These are phyloP conservation scores for Halcyon smyrnensis DNA, from an alignment of 2,797 vertebrate genomes.

Conservation along the genomic window DNA sequence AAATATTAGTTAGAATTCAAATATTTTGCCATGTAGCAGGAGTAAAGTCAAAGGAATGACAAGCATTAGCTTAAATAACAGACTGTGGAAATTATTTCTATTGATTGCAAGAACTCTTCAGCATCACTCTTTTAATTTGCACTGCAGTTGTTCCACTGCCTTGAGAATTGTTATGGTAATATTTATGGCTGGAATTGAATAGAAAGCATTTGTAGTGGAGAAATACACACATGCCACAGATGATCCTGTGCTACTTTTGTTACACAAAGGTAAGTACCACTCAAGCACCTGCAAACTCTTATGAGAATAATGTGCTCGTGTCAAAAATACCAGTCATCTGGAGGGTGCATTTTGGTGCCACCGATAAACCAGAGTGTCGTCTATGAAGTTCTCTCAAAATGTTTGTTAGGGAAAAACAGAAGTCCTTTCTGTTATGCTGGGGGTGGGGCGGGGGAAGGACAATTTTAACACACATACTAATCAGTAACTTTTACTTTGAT, in stretches of 20 bases:
- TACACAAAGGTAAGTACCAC: neutral
- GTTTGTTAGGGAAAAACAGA: neutral
- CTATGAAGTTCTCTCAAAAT: neutral
- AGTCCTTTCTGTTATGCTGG: neutral
- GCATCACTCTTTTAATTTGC: neutral
- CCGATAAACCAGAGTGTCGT: accelerated
- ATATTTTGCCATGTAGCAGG: neutral
- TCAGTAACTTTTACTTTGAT: neutral
- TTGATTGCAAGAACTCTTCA: neutral
- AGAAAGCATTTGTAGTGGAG: neutral
- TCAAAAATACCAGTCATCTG: neutral
- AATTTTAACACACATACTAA: too few relatives aligned
- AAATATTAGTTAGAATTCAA: neutral
- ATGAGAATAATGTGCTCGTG: neutral
- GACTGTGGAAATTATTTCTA: neutral
- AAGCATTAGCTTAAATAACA: neutral
- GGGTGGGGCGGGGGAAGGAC: too few relatives aligned
- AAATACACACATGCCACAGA: neutral
- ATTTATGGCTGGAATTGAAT: neutral
- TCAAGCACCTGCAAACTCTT: neutral
- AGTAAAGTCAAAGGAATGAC: neutral
- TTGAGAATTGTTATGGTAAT: neutral
- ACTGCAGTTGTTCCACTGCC: neutral
- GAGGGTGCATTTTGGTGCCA: neutral
- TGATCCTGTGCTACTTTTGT: neutral